A percentile compares a stretch with the other conserved stretches of the same genome.
phyloP scores from a whole-genome alignment of 2,797 vertebrate genomes.

The Cossypha niveicapilla region DNA sequence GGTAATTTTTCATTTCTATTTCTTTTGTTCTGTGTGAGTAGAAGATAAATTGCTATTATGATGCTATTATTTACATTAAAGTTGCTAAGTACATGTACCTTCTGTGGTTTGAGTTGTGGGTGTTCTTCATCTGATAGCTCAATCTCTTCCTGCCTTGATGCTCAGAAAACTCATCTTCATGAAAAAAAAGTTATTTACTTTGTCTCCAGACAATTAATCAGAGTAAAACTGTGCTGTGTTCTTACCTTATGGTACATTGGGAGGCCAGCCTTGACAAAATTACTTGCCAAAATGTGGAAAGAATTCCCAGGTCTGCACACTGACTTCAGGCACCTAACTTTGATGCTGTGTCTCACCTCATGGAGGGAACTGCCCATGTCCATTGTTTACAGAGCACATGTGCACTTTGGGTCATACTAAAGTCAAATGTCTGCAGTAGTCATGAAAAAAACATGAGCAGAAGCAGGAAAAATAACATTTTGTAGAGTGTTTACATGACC shows the following conservation, averaged over 20 bases:
- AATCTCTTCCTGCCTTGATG: not conserved
- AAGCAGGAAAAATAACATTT: not conserved
- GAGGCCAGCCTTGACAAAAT: not conserved
- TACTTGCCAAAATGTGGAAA: not conserved
- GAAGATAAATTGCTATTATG: not conserved
- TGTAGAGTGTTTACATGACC: not conserved
- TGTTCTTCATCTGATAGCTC: not conserved
- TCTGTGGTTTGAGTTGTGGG: not conserved
- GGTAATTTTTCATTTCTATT: constrained; percentile 75
- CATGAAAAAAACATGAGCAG: not conserved
- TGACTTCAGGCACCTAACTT: not conserved
- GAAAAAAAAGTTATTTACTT: not conserved
- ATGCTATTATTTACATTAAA: not conserved
- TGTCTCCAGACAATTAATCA: not conserved
- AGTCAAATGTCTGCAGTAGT: not conserved
- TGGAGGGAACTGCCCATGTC: not conserved
- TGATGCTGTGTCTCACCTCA: not conserved
- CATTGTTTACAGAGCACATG: not conserved
- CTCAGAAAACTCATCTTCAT: not conserved
- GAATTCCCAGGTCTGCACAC: not conserved
- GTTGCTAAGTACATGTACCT: not conserved
- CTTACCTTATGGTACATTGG: not conserved
- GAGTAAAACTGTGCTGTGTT: not conserved
- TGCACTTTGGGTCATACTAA: not conserved
- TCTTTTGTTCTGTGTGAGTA: not conserved